These are phyloP conservation scores for rabbit (Oryctolagus cuniculus) DNA, from an alignment of 2,113 vertebrate species.

Conservation along the genomic window DNA sequence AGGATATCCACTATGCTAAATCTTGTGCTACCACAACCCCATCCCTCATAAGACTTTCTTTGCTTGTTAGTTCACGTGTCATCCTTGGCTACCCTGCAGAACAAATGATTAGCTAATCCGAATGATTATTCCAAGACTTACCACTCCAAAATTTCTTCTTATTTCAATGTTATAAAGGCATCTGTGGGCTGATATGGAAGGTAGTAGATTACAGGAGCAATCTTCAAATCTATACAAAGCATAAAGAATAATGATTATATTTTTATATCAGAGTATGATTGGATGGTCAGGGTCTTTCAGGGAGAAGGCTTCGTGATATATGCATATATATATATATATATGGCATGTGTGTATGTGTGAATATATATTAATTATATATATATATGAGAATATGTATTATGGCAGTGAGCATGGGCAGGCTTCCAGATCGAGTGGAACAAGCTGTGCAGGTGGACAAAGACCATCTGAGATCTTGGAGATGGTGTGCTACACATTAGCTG, in stretches of 20 bases:
- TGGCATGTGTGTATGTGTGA: too few relatives aligned
- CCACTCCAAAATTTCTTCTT: not conserved
- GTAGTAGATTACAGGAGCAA: not conserved
- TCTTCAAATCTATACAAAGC: not conserved
- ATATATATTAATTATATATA: too few relatives aligned
- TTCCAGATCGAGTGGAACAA: not conserved
- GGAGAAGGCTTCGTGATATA: not conserved
- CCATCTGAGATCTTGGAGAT: not conserved
- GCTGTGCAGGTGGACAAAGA: not conserved
- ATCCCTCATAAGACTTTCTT: too few relatives aligned
- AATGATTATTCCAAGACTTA: not conserved
- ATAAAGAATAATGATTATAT: slow-evolving; percentile 18
- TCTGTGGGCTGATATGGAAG: not conserved
- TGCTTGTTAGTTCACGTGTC: not conserved
- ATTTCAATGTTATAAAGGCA: not conserved
- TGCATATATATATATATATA: too few relatives aligned
- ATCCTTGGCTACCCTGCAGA: not conserved
- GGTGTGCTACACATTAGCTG: not conserved
- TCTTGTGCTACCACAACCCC: not conserved
- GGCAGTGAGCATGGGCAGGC: not conserved
- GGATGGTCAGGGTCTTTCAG: not conserved
- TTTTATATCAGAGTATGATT: not conserved
- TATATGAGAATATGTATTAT: not conserved
- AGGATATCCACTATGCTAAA: not conserved
- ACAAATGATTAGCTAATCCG: not conserved